Evolutionary conservation across 2,888 invertebrate genomes (phyloP), one percentile per base, ranked within the genome.

Genomic region (Acleris emargana): DNA sequence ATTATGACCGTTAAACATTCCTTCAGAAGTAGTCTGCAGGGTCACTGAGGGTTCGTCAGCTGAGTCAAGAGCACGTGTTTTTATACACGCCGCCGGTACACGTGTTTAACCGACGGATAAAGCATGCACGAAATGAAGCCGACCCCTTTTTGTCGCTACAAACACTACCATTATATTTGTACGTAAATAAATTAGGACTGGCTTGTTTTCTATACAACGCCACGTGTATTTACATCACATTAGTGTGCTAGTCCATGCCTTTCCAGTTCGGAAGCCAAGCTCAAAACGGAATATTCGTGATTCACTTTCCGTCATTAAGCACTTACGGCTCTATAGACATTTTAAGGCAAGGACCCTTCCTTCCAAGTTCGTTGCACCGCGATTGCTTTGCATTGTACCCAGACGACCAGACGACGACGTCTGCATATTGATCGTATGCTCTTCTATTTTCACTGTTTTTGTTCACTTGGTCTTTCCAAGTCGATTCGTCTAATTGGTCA

Each of bases 291-390:
- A 77, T 77, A 75, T 75, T 72, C 68, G 74, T 88, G 86, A 87
- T 80, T 87, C 87, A 87, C 74, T 80, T 76, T 77, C 71, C 74
- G 76, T 72, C 69, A 62, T 67, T 72, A 70, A 76, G 80, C 80
- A 77, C 79, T 85, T 86, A 87, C 78, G 83, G 58, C 53, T 47
- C 62, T 67, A 67, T 62, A 52, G 45, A 62, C 60, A 53, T 62
- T 62, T 67, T 58, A 62, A 64, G 59, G 83, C 86, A 83, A 83
- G 84, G 80, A 81, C 81, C 84, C 84, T 88, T 86, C 84, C 86
- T 83, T 74, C 69, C 42, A 80, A 88, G 91, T 88, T 91, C 91
- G 86, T 84, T 89, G 91, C 85, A 80, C 91, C 75, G 68, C 70
- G 73, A 84, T 81, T 86, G 86, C 87, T 87, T 87, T 83, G 88